A percentile compares a stretch with the other conserved stretches of the same genome.
Conservation (phyloP, 2,888 invertebrate genomes). For the Tryphoninae sp. region DNA sequence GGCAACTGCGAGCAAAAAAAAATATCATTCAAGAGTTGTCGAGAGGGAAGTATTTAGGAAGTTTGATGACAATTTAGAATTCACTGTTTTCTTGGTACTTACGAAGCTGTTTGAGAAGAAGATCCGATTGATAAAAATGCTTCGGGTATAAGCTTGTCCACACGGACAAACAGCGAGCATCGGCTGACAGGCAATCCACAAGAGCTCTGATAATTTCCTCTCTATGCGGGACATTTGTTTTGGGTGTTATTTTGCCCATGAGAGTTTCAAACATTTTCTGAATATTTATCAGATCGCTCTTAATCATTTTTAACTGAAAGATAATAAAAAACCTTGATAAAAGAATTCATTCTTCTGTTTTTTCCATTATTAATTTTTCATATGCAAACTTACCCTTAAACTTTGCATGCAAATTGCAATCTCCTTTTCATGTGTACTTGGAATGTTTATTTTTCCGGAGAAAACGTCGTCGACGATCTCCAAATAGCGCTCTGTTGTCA, state of each 20-base stretch:
- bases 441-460: slow-evolving; percentile 83
- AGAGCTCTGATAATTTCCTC: slow-evolving; percentile 85
- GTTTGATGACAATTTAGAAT: slow-evolving; percentile 44
- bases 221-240: slow-evolving; percentile 81
- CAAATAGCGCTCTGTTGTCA: slow-evolving; percentile 84
- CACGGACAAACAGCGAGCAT: slow-evolving; percentile 85
- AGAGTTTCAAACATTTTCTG: slow-evolving; percentile 85
- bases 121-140: slow-evolving; percentile 86
- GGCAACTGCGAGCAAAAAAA: slow-evolving; percentile 74
- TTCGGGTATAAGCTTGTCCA: slow-evolving; percentile 88
- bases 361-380: slow-evolving; percentile 14
- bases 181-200: slow-evolving; percentile 84
- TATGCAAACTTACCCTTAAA: slow-evolving; percentile 82
- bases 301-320: slow-evolving; percentile 75
- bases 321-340: slow-evolving; percentile 29
- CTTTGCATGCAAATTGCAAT: slow-evolving; percentile 83
- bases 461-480: slow-evolving; percentile 85
- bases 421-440: slow-evolving; percentile 83
- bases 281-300: slow-evolving; percentile 78
- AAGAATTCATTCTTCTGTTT: not conserved
- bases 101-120: slow-evolving; percentile 83
- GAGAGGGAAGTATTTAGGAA: slow-evolving; percentile 43
- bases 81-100: slow-evolving; percentile 79
- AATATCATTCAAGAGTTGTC: not conserved
- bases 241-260: slow-evolving; percentile 85